Percentiles rank a stretch among this genome's conserved stretches.
These are phyloP conservation scores for Alethe castanea DNA, from an alignment of 2,113 vertebrate genomes.

Conservation along the genomic window DNA sequence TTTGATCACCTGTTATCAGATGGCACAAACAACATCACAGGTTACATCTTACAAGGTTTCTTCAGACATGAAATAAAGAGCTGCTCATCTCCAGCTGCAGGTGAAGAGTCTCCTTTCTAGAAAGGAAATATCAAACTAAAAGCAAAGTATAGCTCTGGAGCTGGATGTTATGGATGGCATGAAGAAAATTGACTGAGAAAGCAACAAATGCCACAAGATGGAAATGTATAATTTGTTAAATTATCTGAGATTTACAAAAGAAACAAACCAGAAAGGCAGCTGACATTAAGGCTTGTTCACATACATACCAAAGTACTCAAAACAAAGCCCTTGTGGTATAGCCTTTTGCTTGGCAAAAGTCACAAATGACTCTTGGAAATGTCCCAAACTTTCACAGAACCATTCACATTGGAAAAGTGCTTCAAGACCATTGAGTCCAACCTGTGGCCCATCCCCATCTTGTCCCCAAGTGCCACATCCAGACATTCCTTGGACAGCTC, in stretches of 20 bases:
- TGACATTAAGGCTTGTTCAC: neutral
- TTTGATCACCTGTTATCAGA: conserved; percentile 33
- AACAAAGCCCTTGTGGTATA: neutral
- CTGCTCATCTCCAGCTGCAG: neutral
- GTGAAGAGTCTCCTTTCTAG: neutral
- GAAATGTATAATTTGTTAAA: neutral
- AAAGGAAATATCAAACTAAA: neutral
- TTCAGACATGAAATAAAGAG: neutral
- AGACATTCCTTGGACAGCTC: rapidly evolving
- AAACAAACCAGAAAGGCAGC: neutral
- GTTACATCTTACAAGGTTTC: conserved; percentile 45
- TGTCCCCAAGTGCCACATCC: neutral
- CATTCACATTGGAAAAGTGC: neutral
- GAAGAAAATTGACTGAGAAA: neutral
- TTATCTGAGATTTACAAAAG: conserved; percentile 12
- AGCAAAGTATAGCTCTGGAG: neutral
- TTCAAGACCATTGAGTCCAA: neutral
- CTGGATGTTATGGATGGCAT: neutral
- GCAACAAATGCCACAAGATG: neutral
- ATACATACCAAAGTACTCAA: neutral
- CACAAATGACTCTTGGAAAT: neutral
- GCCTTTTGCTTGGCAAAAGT: neutral
- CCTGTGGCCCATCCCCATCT: neutral
- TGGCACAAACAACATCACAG: conserved; percentile 26
- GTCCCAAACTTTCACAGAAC: neutral